Evolutionary conservation across 1,140 invertebrate genomes (phyloP), one percentile per base, ranked within the genome.

Genomic region (Copidosoma floridanum): DNA sequence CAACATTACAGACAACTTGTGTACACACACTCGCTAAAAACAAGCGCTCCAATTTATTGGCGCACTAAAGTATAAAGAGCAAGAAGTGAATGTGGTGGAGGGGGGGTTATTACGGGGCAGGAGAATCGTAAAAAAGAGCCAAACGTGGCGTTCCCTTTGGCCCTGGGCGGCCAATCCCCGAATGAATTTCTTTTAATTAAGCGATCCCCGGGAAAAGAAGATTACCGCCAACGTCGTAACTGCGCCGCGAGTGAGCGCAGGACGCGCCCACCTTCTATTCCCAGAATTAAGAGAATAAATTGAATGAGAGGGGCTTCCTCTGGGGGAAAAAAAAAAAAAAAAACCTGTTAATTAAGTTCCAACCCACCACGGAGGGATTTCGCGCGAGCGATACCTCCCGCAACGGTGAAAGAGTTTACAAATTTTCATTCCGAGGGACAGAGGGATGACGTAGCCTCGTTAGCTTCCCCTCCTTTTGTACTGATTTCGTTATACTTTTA

Each of bases 141-240:
- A n/a, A n/a, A n/a, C n/a, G n/a, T n/a, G n/a, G n/a, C n/a, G n/a
- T n/a, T n/a, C n/a, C n/a, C n/a, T n/a, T n/a, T n/a, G n/a, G n/a
- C n/a, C 64, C 61, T 53, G 56, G 24, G 53, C 52, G 23, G 37
- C 27, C 61, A 68, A 69, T 70, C 61, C 65, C 67, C 66, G 70
- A 72, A 70, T 70, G 68, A 72, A 72, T 70, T 72, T 68, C 71
- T 72, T 72, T 72, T 72, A 70, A 72, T 72, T 72, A 72, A 72
- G 66, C 67, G 65, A 62, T 64, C 55, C 62, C 53, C 41, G 21
- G 26, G 68, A 67, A 61, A 70, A 70, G 68, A 72, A 70, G 68
- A 72, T 72, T 72, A 72, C 65, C 63, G 65, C n/a, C n/a, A n/a
- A 63, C 63, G 67, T 57, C 64, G 65, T 68, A 65, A 68, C 67